Evolutionary conservation across 2,113 vertebrate genomes (phyloP), one percentile per base, ranked within the genome.

Genomic region (Colinus virginianus): DNA sequence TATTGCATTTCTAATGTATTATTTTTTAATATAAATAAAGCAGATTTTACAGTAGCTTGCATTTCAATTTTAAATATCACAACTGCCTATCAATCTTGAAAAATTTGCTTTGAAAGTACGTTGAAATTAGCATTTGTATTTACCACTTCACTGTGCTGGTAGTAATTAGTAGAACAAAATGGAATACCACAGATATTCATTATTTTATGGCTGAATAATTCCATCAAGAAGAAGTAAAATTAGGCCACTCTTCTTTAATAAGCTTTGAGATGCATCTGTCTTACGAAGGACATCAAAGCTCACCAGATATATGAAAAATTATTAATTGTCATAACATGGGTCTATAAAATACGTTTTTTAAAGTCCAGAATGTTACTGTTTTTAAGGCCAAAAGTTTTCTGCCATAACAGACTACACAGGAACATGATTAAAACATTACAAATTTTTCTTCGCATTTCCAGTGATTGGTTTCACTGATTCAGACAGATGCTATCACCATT

Each of bases 51-150:
- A 83, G 61, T 93, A 62, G 20, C 91, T 93, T 97, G 95, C 75
- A 93, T 96, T 96, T 93, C 88, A 87, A 92, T 94, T 96, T 96
- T 95, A 93, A 96, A 74, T 83, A 58, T 42, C 62, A 66, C 40
- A 82, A 83, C 13, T 93, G 40, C 58, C 81, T 84, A 94, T 95
- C 55, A 95, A 91, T 96, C 51, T 88, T 86, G 71, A 51, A 92
- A 93, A 92, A 87, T 93, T 92, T 94, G 22, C 78, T 96, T 88
- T 94, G 77, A 91, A 97, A 96, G 82, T 97, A 86, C 79, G 79
- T 77, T 94, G 71, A 97, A 95, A 97, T 97, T 95, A 97, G 48
- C 96, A 97, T 96, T 96, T 96, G 79, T 94, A 97, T 97, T 97
- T 97, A 82, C 56, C 87, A 95, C 93, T 96, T 96, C 83, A 96